A percentile compares a stretch with the other conserved stretches of the same genome.
Evolutionary conservation across 2,113 vertebrate genomes (phyloP).

Genomic region (Phasianus colchicus): DNA sequence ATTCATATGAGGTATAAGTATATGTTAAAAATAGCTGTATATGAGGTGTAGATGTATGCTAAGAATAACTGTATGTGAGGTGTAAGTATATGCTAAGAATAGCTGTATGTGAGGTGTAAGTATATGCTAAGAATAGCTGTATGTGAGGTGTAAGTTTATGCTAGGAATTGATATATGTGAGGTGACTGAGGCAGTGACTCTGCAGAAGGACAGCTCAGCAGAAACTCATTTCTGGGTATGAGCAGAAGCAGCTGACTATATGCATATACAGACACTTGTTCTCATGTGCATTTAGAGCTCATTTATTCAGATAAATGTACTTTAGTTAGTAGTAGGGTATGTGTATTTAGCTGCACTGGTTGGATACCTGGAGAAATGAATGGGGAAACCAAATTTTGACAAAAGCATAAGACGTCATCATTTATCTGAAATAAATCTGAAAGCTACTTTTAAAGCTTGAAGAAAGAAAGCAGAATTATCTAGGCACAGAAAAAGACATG

Average conservation of each 20-base stretch:
- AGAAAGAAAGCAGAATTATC: neutral
- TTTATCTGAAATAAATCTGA: neutral
- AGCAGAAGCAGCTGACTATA: neutral
- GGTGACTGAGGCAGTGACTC: neutral
- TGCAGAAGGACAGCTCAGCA: neutral
- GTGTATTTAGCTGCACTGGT: neutral
- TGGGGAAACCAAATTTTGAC: neutral
- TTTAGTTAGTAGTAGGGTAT: no score
- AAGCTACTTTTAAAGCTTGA: neutral
- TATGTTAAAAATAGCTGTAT: neutral
- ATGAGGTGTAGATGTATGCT: neutral
- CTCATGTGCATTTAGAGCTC: neutral
- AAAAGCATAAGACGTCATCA: neutral
- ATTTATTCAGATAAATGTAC: neutral
- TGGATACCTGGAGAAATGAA: accelerated
- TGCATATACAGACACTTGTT: neutral
- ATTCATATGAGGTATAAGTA: neutral
- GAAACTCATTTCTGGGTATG: neutral
- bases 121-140: neutral
- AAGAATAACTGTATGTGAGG: neutral
- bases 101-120: neutral
- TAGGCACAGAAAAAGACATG: accelerated
- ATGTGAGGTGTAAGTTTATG: accelerated
- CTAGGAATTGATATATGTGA: neutral
- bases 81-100: neutral